A percentile compares a stretch with the other conserved stretches of the same genome.
These are phyloP conservation scores for Dissostichus mawsoni DNA, from an alignment of 2,113 vertebrate genomes.

Conservation along the genomic window DNA sequence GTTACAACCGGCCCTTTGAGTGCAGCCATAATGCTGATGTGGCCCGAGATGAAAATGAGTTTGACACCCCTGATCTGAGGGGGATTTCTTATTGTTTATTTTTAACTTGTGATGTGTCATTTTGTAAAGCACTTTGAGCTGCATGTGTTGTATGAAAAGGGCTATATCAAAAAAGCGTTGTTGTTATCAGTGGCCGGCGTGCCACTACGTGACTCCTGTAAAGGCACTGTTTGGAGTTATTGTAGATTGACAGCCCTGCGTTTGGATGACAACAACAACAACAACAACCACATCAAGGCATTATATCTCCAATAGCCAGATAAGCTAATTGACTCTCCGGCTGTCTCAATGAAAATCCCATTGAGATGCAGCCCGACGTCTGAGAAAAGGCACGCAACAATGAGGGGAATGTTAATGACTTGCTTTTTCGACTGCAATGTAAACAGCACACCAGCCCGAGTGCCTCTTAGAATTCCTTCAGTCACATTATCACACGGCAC, in stretches of 20 bases:
- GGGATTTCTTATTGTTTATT: too few relatives aligned
- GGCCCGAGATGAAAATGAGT: too few relatives aligned
- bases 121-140: too few relatives aligned
- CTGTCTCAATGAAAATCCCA: constrained; percentile 68
- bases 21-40: too few relatives aligned
- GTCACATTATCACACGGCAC: constrained; percentile 58
- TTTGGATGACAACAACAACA: constrained; percentile 24
- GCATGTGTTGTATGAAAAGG: too few relatives aligned
- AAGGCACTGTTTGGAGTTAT: constrained; percentile 18
- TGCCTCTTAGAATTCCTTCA: constrained; percentile 52
- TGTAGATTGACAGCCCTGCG: constrained; percentile 5
- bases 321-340: constrained; percentile 72
- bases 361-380: constrained; percentile 66
- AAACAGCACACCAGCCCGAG: constrained; percentile 57
- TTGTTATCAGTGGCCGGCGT: constrained; percentile 22
- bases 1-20: too few relatives aligned
- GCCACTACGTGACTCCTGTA: constrained; percentile 20
- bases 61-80: too few relatives aligned
- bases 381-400: constrained; percentile 60
- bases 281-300: constrained; percentile 49
- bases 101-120: too few relatives aligned
- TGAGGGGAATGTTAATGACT: constrained; percentile 76
- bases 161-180: too few relatives aligned
- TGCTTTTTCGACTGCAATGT: constrained; percentile 63
- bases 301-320: constrained; percentile 56